Evolutionary conservation across 2,888 invertebrate genomes (phyloP).

Genomic region (Lucinisca nassula): DNA sequence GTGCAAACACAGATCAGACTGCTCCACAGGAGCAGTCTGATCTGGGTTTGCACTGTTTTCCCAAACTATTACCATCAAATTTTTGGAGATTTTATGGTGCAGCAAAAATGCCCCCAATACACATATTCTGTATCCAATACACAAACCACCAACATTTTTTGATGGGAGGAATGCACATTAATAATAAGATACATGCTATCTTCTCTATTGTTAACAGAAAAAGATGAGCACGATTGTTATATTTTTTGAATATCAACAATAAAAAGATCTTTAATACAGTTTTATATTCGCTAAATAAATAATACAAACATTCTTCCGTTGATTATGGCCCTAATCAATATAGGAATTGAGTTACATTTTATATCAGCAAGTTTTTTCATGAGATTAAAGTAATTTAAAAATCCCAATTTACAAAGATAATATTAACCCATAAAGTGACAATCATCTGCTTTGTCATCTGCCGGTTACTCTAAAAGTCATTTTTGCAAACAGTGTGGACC

Average conservation of each 20-base stretch:
- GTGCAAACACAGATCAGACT: no score
- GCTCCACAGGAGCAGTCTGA: no score
- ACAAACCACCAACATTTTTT: not conserved
- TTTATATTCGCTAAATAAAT: not conserved
- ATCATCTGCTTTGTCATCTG: no score
- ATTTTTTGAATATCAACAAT: not conserved
- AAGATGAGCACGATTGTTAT: not conserved
- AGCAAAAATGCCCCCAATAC: constrained; percentile 9
- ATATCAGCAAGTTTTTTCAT: not conserved
- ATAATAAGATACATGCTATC: not conserved
- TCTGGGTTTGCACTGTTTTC: no score
- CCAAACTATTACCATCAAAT: no score
- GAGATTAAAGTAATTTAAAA: not conserved
- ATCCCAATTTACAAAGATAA: not conserved
- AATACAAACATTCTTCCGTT: not conserved
- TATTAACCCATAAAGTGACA: no score
- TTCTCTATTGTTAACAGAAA: not conserved
- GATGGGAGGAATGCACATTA: not conserved
- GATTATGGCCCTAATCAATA: not conserved
- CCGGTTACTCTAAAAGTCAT: no score
- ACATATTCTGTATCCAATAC: constrained; percentile 8
- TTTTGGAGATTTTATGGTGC: no score
- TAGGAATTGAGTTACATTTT: not conserved
- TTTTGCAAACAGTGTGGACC: no score
- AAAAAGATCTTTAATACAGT: not conserved